Conservation (phyloP, 2,113 vertebrate genomes). For the Sturnus vulgaris region DNA sequence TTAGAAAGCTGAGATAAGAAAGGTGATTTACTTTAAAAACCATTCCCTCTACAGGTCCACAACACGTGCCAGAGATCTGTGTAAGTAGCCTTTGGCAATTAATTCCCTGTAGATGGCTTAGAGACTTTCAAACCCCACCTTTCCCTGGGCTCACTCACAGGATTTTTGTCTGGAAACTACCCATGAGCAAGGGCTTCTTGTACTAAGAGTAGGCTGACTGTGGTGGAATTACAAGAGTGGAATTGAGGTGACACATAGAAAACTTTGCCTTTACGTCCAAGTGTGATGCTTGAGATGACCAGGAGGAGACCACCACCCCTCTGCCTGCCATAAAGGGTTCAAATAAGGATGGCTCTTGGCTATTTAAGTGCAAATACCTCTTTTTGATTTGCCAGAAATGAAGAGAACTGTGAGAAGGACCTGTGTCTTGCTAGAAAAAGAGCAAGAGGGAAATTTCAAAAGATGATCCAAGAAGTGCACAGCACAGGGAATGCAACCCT, state of each 20-base stretch:
- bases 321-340: background rate
- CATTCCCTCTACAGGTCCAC: background rate
- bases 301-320: background rate
- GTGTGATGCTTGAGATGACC: background rate
- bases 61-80: background rate
- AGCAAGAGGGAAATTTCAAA: background rate
- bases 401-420: background rate
- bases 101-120: background rate
- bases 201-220: background rate
- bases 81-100: background rate
- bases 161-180: background rate
- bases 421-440: background rate
- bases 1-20: background rate
- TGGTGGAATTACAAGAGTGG: background rate
- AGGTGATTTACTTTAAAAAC: background rate
- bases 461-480: background rate
- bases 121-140: background rate
- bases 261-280: background rate
- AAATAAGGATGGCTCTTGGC: too few relatives aligned
- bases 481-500: background rate
- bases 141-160: background rate
- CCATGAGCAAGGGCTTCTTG: background rate
- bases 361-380: background rate
- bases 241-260: background rate
- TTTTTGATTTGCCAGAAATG: background rate